Percentiles rank a stretch among this genome's conserved stretches.
Evolutionary conservation across 2,888 invertebrate genomes (phyloP).

Genomic region (Villa cingulata): DNA sequence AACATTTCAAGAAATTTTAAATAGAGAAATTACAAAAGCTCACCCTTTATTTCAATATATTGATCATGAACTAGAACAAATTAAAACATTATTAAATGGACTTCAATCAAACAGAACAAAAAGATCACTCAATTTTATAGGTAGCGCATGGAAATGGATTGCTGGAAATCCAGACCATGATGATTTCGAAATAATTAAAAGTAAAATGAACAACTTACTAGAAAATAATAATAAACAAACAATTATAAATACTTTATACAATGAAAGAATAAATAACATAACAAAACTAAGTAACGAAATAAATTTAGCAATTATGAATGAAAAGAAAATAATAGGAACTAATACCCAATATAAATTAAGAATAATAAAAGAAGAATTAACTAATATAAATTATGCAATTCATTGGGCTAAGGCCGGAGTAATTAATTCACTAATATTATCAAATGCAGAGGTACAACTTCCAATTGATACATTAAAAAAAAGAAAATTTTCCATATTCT

Average conservation of each 20-base stretch:
- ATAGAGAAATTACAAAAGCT: no score
- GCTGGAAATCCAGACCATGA: constrained; percentile 3
- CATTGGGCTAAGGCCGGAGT: constrained; percentile 10
- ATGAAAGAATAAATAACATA: constrained; percentile 6
- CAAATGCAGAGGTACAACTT: constrained; percentile 8
- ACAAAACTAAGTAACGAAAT: constrained; percentile 2
- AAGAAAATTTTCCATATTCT: constrained; percentile 11
- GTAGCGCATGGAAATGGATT: constrained; percentile 3
- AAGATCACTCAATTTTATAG: constrained; percentile 1
- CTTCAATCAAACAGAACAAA: neutral
- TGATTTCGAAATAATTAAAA: neutral
- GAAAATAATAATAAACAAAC: constrained; percentile 4
- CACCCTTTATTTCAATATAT: neutral
- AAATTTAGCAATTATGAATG: neutral
- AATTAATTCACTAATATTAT: constrained; percentile 12
- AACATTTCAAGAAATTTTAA: neutral
- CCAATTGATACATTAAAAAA: constrained; percentile 9
- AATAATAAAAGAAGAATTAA: constrained; percentile 10
- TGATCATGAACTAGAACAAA: neutral
- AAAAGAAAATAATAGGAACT: neutral
- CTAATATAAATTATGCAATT: constrained; percentile 11
- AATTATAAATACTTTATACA: constrained; percentile 3
- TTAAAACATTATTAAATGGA: neutral
- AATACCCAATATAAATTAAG: constrained; percentile 4
- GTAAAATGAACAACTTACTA: constrained; percentile 4